Percentiles rank a stretch among this genome's conserved stretches.
Evolutionary conservation across 2,113 vertebrate species (phyloP).

Genomic region (Hypomesus transpacificus): DNA sequence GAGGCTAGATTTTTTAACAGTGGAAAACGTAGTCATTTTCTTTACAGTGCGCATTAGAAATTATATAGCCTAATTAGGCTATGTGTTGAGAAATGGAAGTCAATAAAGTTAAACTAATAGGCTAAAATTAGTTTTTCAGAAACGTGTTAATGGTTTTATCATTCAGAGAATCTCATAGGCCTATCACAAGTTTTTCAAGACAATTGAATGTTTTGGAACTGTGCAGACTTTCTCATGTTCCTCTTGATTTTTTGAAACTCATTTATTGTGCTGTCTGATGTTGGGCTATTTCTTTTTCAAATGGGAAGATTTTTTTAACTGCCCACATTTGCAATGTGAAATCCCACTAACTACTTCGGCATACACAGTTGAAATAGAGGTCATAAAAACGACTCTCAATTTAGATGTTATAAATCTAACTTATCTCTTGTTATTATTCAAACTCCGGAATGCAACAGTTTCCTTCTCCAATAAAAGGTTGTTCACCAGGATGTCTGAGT

Average conservation of each 20-base stretch:
- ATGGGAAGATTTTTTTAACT: not conserved
- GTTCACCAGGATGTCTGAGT: not conserved
- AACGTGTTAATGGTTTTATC: too few relatives aligned
- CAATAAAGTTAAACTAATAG: too few relatives aligned
- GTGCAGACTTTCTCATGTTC: conserved; percentile 7
- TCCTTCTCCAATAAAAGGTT: not conserved
- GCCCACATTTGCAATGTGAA: too few relatives aligned
- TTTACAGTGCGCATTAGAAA: too few relatives aligned
- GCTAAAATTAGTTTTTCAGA: too few relatives aligned
- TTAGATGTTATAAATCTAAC: conserved; percentile 28
- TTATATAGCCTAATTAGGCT: too few relatives aligned
- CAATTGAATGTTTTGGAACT: not conserved
- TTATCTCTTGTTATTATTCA: conserved; percentile 2
- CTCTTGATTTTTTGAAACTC: not conserved
- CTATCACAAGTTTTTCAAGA: not conserved
- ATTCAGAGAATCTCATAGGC: too few relatives aligned
- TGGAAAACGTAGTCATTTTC: too few relatives aligned
- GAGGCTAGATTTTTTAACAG: not conserved
- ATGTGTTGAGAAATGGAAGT: too few relatives aligned
- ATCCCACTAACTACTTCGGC: not conserved
- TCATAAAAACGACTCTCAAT: conserved; percentile 24
- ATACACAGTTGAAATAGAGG: conserved; percentile 42
- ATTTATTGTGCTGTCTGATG: not conserved
- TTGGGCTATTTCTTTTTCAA: not conserved
- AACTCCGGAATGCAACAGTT: conserved; percentile 20